phyloP scores from a whole-genome alignment of 92 coral and sea anemone genomes.

The Montipora capitata region DNA sequence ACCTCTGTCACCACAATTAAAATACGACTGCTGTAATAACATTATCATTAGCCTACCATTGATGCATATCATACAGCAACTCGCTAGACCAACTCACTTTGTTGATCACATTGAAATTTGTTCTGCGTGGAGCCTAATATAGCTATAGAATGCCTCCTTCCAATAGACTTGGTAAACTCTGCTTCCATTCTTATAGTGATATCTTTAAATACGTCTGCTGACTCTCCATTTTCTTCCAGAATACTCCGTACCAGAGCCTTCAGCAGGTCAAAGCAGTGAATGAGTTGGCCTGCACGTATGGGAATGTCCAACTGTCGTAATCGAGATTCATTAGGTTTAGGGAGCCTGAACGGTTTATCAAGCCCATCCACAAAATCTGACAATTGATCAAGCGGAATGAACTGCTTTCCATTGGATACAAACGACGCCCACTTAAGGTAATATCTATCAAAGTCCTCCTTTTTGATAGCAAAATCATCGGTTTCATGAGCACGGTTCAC shows the following conservation, averaged over 20 bases:
- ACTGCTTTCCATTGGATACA: conserved; percentile 91
- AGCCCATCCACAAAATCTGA: conserved; percentile 88
- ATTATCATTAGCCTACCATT: too few species aligned
- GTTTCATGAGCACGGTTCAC: conserved; percentile 93
- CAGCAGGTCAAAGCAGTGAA: conserved; percentile 94
- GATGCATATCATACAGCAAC: background rate
- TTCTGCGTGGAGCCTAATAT: conserved; percentile 78
- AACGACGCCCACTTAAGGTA: conserved; percentile 91
- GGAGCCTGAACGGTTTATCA: conserved; percentile 87
- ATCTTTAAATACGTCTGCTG: conserved; percentile 89
- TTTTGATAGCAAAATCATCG: conserved; percentile 91
- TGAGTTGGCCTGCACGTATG: conserved; percentile 89
- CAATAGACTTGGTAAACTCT: conserved; percentile 82
- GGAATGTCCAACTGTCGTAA: conserved; percentile 85
- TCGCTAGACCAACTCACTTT: conserved; percentile 22
- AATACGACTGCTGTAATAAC: too few species aligned
- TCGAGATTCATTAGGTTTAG: conserved; percentile 74
- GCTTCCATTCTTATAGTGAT: conserved; percentile 91
- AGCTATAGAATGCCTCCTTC: conserved; percentile 80
- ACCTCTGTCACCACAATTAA: too few species aligned
- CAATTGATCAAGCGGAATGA: conserved; percentile 82
- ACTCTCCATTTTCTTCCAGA: conserved; percentile 91
- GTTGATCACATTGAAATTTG: conserved; percentile 54
- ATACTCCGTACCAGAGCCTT: conserved; percentile 86
- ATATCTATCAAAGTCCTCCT: conserved; percentile 90